Evolutionary conservation across 2,797 vertebrate species (phyloP).

Genomic region (Artibeus jamaicensis): DNA sequence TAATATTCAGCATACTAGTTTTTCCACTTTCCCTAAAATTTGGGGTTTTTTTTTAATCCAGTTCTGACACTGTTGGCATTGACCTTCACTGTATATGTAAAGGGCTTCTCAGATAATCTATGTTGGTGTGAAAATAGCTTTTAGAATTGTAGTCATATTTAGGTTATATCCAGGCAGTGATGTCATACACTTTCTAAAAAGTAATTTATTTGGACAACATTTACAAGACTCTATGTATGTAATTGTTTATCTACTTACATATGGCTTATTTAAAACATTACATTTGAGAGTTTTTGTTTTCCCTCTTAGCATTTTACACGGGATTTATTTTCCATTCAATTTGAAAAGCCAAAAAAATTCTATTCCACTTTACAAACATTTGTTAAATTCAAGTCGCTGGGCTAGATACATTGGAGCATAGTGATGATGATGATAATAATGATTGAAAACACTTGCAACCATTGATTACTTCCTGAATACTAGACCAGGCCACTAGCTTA

Average conservation of each 20-base stretch:
- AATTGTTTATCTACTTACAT: background rate
- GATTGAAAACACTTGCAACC: background rate
- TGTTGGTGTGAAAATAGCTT: background rate
- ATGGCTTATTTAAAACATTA: slow-evolving; percentile 15
- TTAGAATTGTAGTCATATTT: background rate
- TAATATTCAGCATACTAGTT: background rate
- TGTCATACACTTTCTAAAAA: background rate
- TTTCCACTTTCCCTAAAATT: background rate
- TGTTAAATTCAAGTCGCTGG: background rate
- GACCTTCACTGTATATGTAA: background rate
- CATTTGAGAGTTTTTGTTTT: background rate
- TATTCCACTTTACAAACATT: background rate
- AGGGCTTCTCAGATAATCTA: background rate
- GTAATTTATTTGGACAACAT: background rate
- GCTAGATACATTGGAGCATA: background rate
- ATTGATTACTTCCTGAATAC: background rate
- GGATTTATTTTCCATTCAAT: slow-evolving; percentile 17
- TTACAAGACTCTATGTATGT: background rate
- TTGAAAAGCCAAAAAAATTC: background rate
- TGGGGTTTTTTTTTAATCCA: slow-evolving; percentile 1
- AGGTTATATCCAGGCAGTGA: background rate
- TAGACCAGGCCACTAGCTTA: background rate
- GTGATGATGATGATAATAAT: background rate
- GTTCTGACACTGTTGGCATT: background rate
- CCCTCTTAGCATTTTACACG: background rate